A percentile compares a stretch with the other conserved stretches of the same genome.
These are phyloP conservation scores for Hemicentrotus pulcherrimus DNA, from an alignment of 35 echinoderm and acorn worm species.

Conservation along the genomic window DNA sequence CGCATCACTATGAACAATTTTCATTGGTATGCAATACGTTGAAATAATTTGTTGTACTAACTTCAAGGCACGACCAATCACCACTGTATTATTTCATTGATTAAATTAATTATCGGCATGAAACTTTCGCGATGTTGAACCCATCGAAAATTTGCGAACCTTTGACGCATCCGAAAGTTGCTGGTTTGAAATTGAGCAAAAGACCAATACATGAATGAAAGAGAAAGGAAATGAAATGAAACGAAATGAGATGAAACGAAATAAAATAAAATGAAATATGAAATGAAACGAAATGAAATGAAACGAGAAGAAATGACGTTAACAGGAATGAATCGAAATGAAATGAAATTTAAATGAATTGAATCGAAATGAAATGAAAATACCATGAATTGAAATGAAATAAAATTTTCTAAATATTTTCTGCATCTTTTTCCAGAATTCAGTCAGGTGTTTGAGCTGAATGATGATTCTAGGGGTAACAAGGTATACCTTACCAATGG, in stretches of 20 bases:
- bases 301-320: neutral
- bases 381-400: neutral
- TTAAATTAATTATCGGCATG: too few relatives aligned
- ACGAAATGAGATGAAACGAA: neutral
- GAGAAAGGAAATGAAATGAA: neutral
- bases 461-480: neutral
- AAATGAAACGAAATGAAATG: neutral
- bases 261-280: neutral
- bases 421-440: neutral
- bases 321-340: neutral
- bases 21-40: too few relatives aligned
- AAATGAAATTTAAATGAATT: neutral
- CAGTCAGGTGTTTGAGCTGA: neutral
- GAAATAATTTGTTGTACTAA: too few relatives aligned
- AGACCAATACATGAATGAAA: neutral
- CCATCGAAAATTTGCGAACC: too few relatives aligned
- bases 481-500: neutral
- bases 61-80: too few relatives aligned
- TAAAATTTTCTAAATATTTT: neutral
- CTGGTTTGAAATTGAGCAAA: neutral
- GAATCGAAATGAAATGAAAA: neutral
- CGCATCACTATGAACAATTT: too few relatives aligned
- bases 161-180: too few relatives aligned
- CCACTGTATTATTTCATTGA: too few relatives aligned
- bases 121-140: too few relatives aligned